These are phyloP conservation scores for Drosophila saltans DNA, from an alignment of 1,140 invertebrate genomes.

Conservation along the genomic window DNA sequence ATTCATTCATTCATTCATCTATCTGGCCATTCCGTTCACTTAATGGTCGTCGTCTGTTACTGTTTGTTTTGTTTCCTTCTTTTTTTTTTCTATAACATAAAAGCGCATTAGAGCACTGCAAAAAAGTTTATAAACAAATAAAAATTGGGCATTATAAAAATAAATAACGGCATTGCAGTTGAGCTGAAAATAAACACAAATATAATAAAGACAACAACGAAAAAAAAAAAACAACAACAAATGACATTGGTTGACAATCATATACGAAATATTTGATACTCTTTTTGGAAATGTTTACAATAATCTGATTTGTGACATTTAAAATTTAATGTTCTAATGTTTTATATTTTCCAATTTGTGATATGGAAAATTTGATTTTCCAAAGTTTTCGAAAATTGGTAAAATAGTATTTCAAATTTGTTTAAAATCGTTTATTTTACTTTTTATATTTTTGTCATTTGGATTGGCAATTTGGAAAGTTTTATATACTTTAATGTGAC, in stretches of 20 bases:
- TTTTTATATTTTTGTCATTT: no score
- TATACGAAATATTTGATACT: neutral
- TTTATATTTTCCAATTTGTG: no score
- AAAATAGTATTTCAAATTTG: no score
- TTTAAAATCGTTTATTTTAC: no score
- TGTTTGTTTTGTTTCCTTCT: slow-evolving; percentile 40
- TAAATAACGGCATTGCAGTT: slow-evolving; percentile 49
- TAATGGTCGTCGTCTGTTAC: slow-evolving; percentile 50
- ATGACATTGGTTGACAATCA: neutral
- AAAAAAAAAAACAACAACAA: neutral
- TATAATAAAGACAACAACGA: slow-evolving; percentile 5
- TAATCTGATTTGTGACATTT: no score
- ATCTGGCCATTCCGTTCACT: slow-evolving; percentile 17
- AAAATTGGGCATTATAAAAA: slow-evolving; percentile 47
- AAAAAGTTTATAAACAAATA: slow-evolving; percentile 61
- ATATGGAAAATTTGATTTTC: no score
- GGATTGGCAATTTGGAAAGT: no score
- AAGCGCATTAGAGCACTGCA: slow-evolving; percentile 52
- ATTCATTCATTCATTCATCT: neutral
- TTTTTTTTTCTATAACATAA: slow-evolving; percentile 33
- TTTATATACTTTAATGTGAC: no score
- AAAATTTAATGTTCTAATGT: no score
- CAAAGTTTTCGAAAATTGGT: no score
- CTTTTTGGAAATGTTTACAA: neutral
- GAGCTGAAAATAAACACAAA: slow-evolving; percentile 28